Base-by-base conservation (phyloP, 2,888 invertebrate genomes). In the Stenodema calcarata region DNA sequence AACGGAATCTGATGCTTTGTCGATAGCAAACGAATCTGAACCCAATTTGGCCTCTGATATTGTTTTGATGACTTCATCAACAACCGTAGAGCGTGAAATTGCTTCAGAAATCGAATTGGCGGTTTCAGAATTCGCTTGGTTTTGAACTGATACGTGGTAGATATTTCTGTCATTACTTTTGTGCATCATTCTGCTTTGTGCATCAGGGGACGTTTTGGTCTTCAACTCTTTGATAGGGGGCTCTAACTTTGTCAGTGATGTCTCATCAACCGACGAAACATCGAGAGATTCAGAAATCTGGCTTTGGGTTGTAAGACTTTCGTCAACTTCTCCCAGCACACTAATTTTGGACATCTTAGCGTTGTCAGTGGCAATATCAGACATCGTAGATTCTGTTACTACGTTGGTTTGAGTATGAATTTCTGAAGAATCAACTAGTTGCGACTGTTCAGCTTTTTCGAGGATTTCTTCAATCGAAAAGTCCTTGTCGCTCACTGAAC, bases 381-480 rank as follows among this genome's bases (percentile, higher is more conserved):
- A 47, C 47, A 79, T 7, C 11, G 79, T 18, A n/a, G 54, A n/a
- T 30, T 62, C 62, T n/a, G 81, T 81, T 6, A 35, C 16, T 18
- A 69, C 42, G 30, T 44, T 47, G 18, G 23, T 42, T 18, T 84
- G 54, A 1, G 75, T 73, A 18, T 75, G 42, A 30, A 84, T 44
- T n/a, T 84, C 84, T 1, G 44, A 73, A 18, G 82, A 82, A 28
- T 82, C 62, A 27, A 30, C n/a, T 23, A 23, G 50, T 0, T 50
- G 50, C 3, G 50, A 54, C 16, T 28, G 62, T 28, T 84, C 84
- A 12, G 84, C 84, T 47, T 84, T 84, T 75, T 84, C 84, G 2
- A 84, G 44, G n/a, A 84, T 84, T 73, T 84, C 84, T 75, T 84
- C 84, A 23, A 84, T 84, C n/a, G 84, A 84, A 28, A 84, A 84